Base-by-base conservation (phyloP, 2,797 vertebrate genomes). In the Sphenopsis melanotis region DNA sequence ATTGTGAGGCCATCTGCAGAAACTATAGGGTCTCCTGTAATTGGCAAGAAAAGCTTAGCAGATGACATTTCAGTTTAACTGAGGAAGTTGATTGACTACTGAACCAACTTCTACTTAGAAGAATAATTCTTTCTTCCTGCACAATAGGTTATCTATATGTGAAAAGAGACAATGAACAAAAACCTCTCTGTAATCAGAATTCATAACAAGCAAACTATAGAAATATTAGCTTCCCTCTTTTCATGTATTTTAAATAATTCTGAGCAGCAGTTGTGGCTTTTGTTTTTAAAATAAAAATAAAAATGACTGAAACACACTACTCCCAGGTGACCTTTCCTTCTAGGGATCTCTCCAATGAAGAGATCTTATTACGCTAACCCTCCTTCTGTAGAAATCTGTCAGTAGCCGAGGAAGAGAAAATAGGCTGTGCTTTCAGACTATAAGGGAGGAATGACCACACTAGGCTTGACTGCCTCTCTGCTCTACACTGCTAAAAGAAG, bases 41-140 rank as follows among this genome's bases (percentile, higher is more conserved):
- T 65, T 97, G 96, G 97, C 97, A 97, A 97, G 95, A 96, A 98
- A 97, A 98, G 97, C 94, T 97, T 92, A 97, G 96, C 98, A 98
- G 97, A 98, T 98, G 98, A 98, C 98, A 98, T 98, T 98, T 98
- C 97, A 98, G 97, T 98, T 97, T 97, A 98, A 98, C 97, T 95
- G 94, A 97, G 96, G 81, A 95, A 97, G 96, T 18, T 98, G 98
- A 98, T 47, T 97, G 98, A 98, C 97, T 98, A 96, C 95, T 96
- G 90, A 97, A 97, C 95, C 94, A 92, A 97, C 94, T 96, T 97
- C 96, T 97, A 97, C 96, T 97, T 96, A 95, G 97, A 97, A 97
- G 95, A 97, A 94, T 96, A 96, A 96, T 96, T 97, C 94, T 96
- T 97, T 97, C 93, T 94, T 96, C 89, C 93, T 97, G 96, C 89